Evolutionary conservation across 2,113 vertebrate genomes (phyloP).

Genomic region (Sylvia atricapilla): DNA sequence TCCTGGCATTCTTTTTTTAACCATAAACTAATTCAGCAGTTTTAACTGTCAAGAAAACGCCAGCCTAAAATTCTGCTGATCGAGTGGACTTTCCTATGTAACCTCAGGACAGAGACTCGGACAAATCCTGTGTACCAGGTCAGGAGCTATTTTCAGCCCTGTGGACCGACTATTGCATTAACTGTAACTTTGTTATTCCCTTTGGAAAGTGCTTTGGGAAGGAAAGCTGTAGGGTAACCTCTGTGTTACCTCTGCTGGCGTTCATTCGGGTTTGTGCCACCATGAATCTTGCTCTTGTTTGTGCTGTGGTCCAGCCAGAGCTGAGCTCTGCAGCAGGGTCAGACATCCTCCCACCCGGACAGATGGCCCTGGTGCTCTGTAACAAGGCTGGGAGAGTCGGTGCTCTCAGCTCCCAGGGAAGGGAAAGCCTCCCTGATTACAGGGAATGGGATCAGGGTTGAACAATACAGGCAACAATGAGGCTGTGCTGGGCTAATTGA

Average conservation of each 20-base stretch:
- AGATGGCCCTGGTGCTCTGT: not conserved
- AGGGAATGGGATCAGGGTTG: not conserved
- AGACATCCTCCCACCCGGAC: not conserved
- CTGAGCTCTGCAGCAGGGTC: conserved; percentile 30
- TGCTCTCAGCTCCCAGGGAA: not conserved
- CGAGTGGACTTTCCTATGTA: not conserved
- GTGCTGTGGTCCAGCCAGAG: not conserved
- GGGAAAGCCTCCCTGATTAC: not conserved
- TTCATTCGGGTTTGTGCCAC: not conserved
- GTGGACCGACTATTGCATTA: not conserved
- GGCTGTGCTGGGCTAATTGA: not conserved
- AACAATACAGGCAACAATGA: not conserved
- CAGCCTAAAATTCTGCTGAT: not conserved
- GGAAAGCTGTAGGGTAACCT: conserved; percentile 7
- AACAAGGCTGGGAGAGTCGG: not conserved
- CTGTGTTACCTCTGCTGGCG: not conserved
- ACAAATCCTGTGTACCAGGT: not conserved
- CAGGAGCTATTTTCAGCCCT: not conserved
- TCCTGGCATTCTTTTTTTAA: not conserved
- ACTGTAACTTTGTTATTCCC: not conserved
- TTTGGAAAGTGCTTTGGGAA: not conserved
- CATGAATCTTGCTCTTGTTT: not conserved
- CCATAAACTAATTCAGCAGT: not conserved
- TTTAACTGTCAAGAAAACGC: not conserved
- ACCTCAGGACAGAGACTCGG: not conserved